A percentile compares a stretch with the other conserved stretches of the same genome.
These are phyloP conservation scores for Andrena camellia DNA, from an alignment of 2,888 invertebrate genomes.

Conservation along the genomic window DNA sequence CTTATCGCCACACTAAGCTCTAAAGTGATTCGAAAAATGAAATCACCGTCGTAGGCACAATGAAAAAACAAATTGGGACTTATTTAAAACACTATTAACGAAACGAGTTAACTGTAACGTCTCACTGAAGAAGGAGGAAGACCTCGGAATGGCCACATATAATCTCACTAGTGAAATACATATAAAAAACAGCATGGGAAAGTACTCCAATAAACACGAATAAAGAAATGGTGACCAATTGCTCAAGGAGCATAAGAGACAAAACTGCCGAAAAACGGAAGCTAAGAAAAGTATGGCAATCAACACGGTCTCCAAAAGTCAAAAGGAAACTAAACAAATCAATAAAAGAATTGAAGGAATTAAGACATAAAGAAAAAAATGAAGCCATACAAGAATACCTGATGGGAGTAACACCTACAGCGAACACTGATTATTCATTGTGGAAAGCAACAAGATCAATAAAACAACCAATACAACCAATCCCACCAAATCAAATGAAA, in stretches of 20 bases:
- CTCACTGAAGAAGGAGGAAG: slow-evolving; percentile 6
- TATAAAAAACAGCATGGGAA: slow-evolving; percentile 8
- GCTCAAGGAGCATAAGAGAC: not conserved
- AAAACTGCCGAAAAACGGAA: slow-evolving; percentile 7
- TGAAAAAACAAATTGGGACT: slow-evolving; percentile 3
- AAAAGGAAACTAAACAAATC: not conserved
- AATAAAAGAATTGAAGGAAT: not conserved
- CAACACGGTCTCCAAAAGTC: not conserved
- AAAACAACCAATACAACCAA: not conserved
- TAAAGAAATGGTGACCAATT: not conserved
- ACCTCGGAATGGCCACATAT: not conserved
- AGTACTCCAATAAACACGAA: not conserved
- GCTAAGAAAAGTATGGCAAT: not conserved
- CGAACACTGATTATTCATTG: not conserved
- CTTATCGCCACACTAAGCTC: slow-evolving; percentile 2
- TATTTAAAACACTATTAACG: slow-evolving; percentile 2
- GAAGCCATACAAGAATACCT: too few species aligned
- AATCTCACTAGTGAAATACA: not conserved
- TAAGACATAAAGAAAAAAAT: too few species aligned
- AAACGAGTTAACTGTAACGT: slow-evolving; percentile 8
- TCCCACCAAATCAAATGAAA: slow-evolving; percentile 7
- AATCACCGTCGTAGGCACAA: not conserved
- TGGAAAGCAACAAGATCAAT: not conserved
- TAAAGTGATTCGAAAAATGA: not conserved
- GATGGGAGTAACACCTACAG: too few species aligned